Percentiles rank a stretch among this genome's conserved stretches.
Conservation (phyloP, 92 coral and sea anemone genomes). For the Meandrina meandrites region DNA sequence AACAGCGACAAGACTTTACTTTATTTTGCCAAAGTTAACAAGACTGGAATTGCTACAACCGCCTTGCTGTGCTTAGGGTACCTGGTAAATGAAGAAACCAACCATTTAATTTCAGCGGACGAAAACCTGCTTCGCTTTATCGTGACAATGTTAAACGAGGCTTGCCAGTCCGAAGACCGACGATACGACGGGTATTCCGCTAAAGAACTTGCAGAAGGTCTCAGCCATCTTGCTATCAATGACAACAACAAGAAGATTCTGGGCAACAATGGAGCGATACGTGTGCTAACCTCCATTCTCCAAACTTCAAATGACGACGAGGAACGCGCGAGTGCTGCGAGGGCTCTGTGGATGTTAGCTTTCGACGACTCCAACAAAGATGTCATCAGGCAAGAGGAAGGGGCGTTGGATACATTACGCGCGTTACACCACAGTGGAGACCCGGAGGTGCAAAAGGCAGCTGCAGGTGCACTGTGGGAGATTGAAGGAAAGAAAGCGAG, state of each 20-base stretch:
- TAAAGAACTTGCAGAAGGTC: conserved; percentile 63
- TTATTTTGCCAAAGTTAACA: conserved; percentile 38
- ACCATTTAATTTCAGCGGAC: conserved; percentile 44
- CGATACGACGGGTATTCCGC: conserved; percentile 44
- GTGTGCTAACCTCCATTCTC: conserved; percentile 45
- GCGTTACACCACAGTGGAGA: conserved; percentile 50
- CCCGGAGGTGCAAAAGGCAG: conserved; percentile 56
- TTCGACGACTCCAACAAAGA: conserved; percentile 65
- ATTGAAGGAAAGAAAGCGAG: conserved; percentile 53
- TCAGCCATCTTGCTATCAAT: conserved; percentile 53
- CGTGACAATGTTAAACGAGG: conserved; percentile 26
- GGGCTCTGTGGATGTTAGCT: conserved; percentile 74
- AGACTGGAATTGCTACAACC: neutral
- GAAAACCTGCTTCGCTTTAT: conserved; percentile 43
- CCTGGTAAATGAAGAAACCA: conserved; percentile 54
- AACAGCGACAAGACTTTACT: conserved; percentile 24
- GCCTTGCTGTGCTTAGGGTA: conserved; percentile 51
- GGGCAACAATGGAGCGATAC: conserved; percentile 58
- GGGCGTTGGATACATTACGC: conserved; percentile 17
- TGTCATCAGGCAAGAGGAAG: conserved; percentile 12
- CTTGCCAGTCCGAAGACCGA: conserved; percentile 43
- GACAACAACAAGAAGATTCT: conserved; percentile 56
- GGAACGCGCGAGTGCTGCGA: conserved; percentile 41
- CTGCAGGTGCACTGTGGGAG: conserved; percentile 84
- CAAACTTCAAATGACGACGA: conserved; percentile 40